Base-by-base conservation (phyloP, 2,113 vertebrate species). In the Thermophis baileyi region DNA sequence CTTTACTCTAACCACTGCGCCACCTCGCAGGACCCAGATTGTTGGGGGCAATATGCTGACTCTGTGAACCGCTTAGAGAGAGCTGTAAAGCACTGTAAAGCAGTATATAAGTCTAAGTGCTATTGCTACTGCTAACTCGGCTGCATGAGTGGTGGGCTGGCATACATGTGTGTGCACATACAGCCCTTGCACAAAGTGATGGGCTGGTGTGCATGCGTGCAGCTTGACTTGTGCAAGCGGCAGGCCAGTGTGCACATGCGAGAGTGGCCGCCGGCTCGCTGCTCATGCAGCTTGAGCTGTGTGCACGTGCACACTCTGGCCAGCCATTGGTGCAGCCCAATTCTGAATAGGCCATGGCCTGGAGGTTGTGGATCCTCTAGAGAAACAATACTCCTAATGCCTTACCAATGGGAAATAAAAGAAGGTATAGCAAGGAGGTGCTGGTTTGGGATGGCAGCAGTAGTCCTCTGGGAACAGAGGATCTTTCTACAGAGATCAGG, bases 191-290 rank as follows among this genome's bases (percentile, higher is more conserved):
- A 63, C 60, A 63, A 63, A 60, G 60, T 63, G 10, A 1, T 63
- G 27, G 11, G 27, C 10, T 30, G 10, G 27, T 30, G 3, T 6
- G 2, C 27, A 63, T 4, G 11, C 10, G 1, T 63, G 57, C 11
- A 63, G 27, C 11, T 30, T 0, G 4, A 60, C 27, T 63, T 63
- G 11, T 63, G 27, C 10, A 11, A 63, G 3, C 0, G 3, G 27
- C 11, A 0, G 60, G 60, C 60, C 60, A 4, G 4, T 1, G 10
- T 12, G 8, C 27, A 63, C 27, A 63, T 63, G 60, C 4, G 0
- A 4, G 27, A 63, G 27, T 63, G 1, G 10, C 11, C 1, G 1
- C 27, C 3, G 0, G 11, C 27, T 3, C 1, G 4, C 60, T 63
- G 27, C 10, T 63, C 27, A 3, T 63, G 60, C 60, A 30, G 10